Percentiles rank a stretch among this genome's conserved stretches.
phyloP scores from a whole-genome alignment of 64 coral and sea anemone genomes.

The Dendrophyllia cribrosa region DNA sequence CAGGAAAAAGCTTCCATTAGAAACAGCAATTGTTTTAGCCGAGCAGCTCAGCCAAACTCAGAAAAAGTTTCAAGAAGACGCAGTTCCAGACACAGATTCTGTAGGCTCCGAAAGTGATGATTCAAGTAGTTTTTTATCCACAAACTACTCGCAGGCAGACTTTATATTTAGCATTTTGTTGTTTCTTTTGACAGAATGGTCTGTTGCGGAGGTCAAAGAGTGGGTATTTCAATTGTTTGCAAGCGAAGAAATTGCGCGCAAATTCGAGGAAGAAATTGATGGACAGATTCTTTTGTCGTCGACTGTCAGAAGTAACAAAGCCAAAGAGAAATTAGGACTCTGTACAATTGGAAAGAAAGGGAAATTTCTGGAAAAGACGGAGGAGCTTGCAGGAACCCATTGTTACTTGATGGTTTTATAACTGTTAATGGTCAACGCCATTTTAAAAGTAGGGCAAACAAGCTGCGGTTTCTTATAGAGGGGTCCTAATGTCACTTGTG shows the following conservation, averaged over 20 bases:
- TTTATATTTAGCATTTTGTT: not conserved
- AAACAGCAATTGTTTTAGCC: too few species aligned
- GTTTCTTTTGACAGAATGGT: not conserved
- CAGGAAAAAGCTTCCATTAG: too few species aligned
- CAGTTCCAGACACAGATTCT: not conserved
- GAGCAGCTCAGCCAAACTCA: too few species aligned
- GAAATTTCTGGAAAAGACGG: conserved; percentile 51
- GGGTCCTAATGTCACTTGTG: too few species aligned
- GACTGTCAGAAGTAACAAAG: not conserved
- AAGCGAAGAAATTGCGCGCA: conserved; percentile 10
- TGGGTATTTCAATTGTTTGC: conserved; percentile 9
- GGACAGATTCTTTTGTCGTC: not conserved
- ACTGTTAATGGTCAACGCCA: too few species aligned
- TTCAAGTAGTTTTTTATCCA: not conserved
- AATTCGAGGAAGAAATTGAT: conserved; percentile 17
- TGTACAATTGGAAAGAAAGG: conserved; percentile 29
- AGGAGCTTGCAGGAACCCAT: conserved; percentile 25
- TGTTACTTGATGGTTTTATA: too few species aligned
- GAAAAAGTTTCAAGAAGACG: not conserved
- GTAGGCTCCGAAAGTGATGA: not conserved
- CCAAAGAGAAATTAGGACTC: conserved; percentile 8
- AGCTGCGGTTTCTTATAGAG: too few species aligned
- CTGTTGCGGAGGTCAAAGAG: not conserved
- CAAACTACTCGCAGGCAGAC: not conserved
- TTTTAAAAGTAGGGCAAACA: too few species aligned